phyloP scores from a whole-genome alignment of 2,113 vertebrate genomes.

The Pipa parva region DNA sequence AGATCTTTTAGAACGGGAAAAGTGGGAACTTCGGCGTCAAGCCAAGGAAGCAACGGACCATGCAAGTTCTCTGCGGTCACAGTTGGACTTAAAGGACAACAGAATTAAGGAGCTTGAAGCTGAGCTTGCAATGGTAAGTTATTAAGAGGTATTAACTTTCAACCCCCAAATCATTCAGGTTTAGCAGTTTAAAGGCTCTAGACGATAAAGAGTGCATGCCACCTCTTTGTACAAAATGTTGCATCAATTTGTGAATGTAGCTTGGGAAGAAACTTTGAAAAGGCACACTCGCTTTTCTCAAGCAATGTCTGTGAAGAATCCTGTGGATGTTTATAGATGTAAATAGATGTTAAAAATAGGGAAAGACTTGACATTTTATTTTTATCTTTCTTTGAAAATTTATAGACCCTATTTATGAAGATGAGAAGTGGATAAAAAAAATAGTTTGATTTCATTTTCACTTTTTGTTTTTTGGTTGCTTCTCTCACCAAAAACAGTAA shows the following conservation, averaged over 20 bases:
- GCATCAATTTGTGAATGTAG: not conserved
- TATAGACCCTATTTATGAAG: too few species aligned
- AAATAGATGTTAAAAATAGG: too few species aligned
- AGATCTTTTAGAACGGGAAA: constrained; percentile 90
- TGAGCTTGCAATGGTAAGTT: constrained; percentile 93
- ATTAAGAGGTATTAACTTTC: not conserved
- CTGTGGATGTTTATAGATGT: too few species aligned
- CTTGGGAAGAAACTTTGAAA: not conserved
- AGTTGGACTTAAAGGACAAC: constrained; percentile 97
- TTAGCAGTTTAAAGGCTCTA: not conserved
- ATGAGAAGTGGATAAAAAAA: too few species aligned
- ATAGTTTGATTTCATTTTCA: too few species aligned
- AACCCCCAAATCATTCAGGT: not conserved
- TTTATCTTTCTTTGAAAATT: too few species aligned
- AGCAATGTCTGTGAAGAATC: too few species aligned
- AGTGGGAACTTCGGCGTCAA: constrained; percentile 93
- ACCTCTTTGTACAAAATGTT: not conserved
- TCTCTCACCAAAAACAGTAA: too few species aligned
- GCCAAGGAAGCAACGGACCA: constrained; percentile 96
- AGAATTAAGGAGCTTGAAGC: constrained; percentile 98
- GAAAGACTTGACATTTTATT: too few species aligned
- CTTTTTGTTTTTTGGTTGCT: too few species aligned
- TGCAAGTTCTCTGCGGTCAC: constrained; percentile 79
- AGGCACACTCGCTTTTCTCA: too few species aligned
- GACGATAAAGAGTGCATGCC: not conserved